Evolutionary conservation across 2,797 vertebrate species (phyloP).

Genomic region (Poeciliopsis turneri): DNA sequence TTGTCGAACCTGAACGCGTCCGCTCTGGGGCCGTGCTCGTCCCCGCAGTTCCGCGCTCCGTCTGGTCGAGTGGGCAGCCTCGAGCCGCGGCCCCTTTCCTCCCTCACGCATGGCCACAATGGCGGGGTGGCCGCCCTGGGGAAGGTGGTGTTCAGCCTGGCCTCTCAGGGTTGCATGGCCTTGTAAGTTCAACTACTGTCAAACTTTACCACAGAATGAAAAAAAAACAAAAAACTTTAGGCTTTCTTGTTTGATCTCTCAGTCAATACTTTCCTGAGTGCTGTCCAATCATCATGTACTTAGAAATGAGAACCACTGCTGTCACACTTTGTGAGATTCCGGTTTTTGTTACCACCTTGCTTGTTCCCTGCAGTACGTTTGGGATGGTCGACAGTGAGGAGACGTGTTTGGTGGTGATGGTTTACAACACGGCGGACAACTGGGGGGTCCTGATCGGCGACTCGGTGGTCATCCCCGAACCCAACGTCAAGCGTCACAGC

Average conservation of each 20-base stretch:
- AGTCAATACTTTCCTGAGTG: neutral
- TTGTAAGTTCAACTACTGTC: conserved; percentile 82
- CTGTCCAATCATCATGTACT: neutral
- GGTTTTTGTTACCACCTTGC: neutral
- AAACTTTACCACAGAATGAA: neutral
- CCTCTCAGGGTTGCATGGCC: conserved; percentile 88
- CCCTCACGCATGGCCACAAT: conserved; percentile 82
- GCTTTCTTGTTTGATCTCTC: neutral
- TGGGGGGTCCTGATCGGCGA: conserved; percentile 94
- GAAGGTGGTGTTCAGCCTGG: conserved; percentile 92
- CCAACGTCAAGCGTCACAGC: conserved; percentile 84
- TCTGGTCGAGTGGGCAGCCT: conserved; percentile 82
- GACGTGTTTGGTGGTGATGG: conserved; percentile 87
- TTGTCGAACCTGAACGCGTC: conserved; percentile 83
- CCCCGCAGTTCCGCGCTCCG: conserved; percentile 83
- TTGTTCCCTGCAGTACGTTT: conserved; percentile 81
- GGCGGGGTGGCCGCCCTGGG: conserved; percentile 84
- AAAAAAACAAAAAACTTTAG: neutral
- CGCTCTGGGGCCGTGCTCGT: conserved; percentile 85
- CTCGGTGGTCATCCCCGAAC: conserved; percentile 90
- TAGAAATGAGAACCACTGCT: neutral
- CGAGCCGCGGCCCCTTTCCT: conserved; percentile 75
- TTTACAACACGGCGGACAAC: conserved; percentile 91
- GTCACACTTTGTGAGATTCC: neutral
- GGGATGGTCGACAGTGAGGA: conserved; percentile 88